Evolutionary conservation across 2,113 vertebrate species (phyloP).

Genomic region (Datnioides undecimradiatus): DNA sequence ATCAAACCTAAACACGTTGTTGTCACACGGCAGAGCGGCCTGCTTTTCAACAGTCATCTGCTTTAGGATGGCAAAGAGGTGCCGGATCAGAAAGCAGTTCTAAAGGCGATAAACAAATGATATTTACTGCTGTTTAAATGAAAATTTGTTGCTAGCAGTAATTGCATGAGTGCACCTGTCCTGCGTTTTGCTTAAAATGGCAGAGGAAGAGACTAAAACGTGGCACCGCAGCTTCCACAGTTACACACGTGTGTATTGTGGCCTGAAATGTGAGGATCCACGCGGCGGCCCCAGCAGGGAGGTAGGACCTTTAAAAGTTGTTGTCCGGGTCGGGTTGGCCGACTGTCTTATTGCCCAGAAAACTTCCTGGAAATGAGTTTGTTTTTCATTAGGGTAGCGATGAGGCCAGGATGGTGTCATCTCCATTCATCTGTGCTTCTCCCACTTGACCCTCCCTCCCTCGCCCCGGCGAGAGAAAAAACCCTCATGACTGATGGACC

Average conservation of each 20-base stretch:
- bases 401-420: slow-evolving; percentile 55
- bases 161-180: not conserved
- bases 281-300: not conserved
- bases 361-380: slow-evolving; percentile 57
- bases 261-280: not conserved
- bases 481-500: slow-evolving; percentile 77
- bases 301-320: slow-evolving; percentile 27
- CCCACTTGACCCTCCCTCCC: slow-evolving; percentile 61
- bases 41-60: no score
- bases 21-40: no score
- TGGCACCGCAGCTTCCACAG: not conserved
- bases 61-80: no score
- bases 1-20: not conserved
- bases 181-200: not conserved
- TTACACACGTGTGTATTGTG: slow-evolving; percentile 22
- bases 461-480: slow-evolving; percentile 31
- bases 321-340: slow-evolving; percentile 26
- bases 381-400: slow-evolving; percentile 66
- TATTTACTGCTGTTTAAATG: not conserved
- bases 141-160: not conserved
- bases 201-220: not conserved
- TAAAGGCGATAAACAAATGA: not conserved
- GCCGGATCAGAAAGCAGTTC: not conserved
- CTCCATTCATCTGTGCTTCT: slow-evolving; percentile 71
- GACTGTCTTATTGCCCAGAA: slow-evolving; percentile 36